A percentile compares a stretch with the other conserved stretches of the same genome.
phyloP scores from a whole-genome alignment of 2,797 vertebrate species.

The Muraenolepis orangiensis region DNA sequence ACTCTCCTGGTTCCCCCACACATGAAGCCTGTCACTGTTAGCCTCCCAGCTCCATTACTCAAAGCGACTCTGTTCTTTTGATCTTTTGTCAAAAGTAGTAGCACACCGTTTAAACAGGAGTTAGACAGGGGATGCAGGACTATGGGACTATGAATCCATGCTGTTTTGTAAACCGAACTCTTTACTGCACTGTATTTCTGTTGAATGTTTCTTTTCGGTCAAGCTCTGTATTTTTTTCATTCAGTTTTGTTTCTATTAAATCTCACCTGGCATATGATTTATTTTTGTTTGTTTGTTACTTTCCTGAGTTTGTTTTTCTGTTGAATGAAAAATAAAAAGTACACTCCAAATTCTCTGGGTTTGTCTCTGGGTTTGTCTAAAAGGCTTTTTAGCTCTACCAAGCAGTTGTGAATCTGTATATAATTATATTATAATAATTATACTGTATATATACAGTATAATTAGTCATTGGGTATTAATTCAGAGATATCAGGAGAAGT shows the following conservation, averaged over 20 bases:
- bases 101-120: neutral
- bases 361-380: neutral
- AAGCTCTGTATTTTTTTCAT: neutral
- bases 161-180: constrained; percentile 61
- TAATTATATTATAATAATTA: too few relatives aligned
- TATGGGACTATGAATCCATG: constrained; percentile 34
- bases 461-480: too few relatives aligned
- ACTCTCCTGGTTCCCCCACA: constrained; percentile 1
- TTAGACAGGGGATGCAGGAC: neutral
- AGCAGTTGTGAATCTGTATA: too few relatives aligned
- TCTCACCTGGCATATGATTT: constrained; percentile 14
- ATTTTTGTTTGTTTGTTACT: constrained; percentile 39
- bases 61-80: neutral
- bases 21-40: constrained; percentile 14
- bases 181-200: constrained; percentile 70
- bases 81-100: neutral
- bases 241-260: constrained; percentile 4
- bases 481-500: too few relatives aligned
- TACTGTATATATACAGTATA: too few relatives aligned
- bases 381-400: neutral
- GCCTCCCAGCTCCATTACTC: neutral
- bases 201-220: constrained; percentile 23
- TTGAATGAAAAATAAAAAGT: neutral
- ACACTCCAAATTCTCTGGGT: neutral
- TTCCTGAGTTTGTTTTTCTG: neutral